Conservation (phyloP, 2,888 invertebrate genomes). For the Pherbina coryleti region DNA sequence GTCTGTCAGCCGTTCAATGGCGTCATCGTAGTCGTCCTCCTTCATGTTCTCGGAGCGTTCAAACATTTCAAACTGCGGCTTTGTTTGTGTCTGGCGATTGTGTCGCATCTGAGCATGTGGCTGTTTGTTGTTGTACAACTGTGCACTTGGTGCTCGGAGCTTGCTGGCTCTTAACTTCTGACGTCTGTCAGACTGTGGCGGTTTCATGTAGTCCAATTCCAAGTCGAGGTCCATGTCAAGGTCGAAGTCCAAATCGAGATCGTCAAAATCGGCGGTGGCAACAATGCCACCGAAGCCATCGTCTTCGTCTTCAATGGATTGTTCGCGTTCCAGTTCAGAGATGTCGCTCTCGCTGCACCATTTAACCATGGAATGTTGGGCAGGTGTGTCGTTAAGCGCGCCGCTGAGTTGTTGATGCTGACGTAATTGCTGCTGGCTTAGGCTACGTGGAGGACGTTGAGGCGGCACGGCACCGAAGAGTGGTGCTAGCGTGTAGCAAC, state of each 20-base stretch:
- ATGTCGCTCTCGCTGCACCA: slow-evolving; percentile 69
- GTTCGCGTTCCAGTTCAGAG: slow-evolving; percentile 55
- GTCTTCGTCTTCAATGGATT: slow-evolving; percentile 42
- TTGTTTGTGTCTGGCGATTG: slow-evolving; percentile 24
- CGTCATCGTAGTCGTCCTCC: slow-evolving; percentile 17
- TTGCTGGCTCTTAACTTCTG: background rate
- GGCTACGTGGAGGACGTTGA: slow-evolving; percentile 60
- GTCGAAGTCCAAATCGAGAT: slow-evolving; percentile 57
- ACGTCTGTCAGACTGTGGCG: background rate
- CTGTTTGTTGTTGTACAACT: slow-evolving; percentile 7
- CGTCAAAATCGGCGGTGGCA: slow-evolving; percentile 54
- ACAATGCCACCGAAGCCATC: slow-evolving; percentile 42
- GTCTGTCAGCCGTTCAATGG: slow-evolving; percentile 43
- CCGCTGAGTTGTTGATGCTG: slow-evolving; percentile 63
- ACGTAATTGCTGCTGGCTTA: slow-evolving; percentile 65
- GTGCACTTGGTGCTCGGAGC: background rate
- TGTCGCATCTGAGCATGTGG: background rate
- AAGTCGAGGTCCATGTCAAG: slow-evolving; percentile 54
- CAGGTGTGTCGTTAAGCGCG: slow-evolving; percentile 48
- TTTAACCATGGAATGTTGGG: slow-evolving; percentile 55
- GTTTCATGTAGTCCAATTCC: slow-evolving; percentile 36
- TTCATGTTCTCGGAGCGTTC: slow-evolving; percentile 22
- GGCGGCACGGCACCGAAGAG: slow-evolving; percentile 61
- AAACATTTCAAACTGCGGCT: slow-evolving; percentile 7
- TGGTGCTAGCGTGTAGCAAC: slow-evolving; percentile 65